Conservation (phyloP, 2,888 invertebrate species). For the Scaptomyza flava region DNA sequence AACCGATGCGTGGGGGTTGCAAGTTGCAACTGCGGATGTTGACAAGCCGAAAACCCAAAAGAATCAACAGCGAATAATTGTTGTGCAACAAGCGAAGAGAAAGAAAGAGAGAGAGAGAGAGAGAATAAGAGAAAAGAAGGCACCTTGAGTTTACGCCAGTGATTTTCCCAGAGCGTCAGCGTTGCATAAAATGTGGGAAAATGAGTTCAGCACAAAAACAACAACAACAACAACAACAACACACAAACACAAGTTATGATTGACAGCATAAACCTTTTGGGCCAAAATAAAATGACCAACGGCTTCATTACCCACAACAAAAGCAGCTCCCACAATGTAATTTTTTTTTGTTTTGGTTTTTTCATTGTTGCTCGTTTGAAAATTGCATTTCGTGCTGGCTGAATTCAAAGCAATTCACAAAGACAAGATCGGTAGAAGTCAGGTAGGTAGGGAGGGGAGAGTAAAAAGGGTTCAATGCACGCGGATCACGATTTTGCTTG, state of each 20-base stretch:
- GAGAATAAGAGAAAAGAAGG: background rate
- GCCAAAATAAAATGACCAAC: constrained; percentile 47
- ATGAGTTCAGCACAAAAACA: constrained; percentile 30
- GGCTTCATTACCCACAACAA: constrained; percentile 61
- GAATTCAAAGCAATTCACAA: constrained; percentile 55
- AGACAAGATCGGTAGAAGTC: constrained; percentile 19
- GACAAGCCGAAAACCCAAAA: constrained; percentile 16
- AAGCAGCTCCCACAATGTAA: constrained; percentile 67
- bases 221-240: background rate
- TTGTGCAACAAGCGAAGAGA: constrained; percentile 39
- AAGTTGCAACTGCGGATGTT: constrained; percentile 36
- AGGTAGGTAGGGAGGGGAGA: background rate
- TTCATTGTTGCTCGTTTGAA: constrained; percentile 34
- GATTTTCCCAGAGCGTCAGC: constrained; percentile 71
- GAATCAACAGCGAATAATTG: constrained; percentile 52
- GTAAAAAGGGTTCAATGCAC: constrained; percentile 76
- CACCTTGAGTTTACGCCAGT: constrained; percentile 59
- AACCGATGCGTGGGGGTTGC: constrained; percentile 48
- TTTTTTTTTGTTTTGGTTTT: constrained; percentile 10
- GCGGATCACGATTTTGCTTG: constrained; percentile 80
- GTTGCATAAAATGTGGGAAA: constrained; percentile 73
- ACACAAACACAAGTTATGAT: constrained; percentile 56
- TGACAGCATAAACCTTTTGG: constrained; percentile 57
- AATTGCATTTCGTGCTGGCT: constrained; percentile 76
- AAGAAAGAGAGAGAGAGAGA: background rate